Conservation (phyloP, 2,888 invertebrate species). For the Acrocera orbiculus region DNA sequence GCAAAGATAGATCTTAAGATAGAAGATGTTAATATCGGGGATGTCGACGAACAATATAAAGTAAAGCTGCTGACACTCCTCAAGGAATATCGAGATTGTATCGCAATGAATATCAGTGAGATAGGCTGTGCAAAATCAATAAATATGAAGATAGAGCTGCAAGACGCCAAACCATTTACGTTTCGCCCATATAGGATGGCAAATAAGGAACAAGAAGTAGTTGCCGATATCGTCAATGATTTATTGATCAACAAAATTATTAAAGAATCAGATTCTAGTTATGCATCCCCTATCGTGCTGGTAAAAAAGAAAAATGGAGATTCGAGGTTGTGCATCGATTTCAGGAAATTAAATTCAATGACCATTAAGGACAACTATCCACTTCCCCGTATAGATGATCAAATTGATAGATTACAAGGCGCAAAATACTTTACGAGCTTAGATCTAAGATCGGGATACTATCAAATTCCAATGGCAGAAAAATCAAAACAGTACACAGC, state of each 20-base stretch:
- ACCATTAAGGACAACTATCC: conserved; percentile 9
- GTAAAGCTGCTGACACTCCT: too few relatives aligned
- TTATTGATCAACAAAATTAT: conserved; percentile 12
- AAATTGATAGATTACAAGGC: not conserved
- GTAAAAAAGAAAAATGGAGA: conserved; percentile 16
- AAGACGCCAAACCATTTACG: conserved; percentile 12
- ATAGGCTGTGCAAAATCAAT: conserved; percentile 4
- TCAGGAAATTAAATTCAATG: conserved; percentile 16
- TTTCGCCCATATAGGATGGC: conserved; percentile 17
- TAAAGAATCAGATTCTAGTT: conserved; percentile 16
- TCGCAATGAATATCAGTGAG: too few relatives aligned
- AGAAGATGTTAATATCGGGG: too few relatives aligned
- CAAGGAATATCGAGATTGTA: too few relatives aligned
- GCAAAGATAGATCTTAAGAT: too few relatives aligned
- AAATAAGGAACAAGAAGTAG: conserved; percentile 6
- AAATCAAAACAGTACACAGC: not conserved
- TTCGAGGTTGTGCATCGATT: conserved; percentile 17
- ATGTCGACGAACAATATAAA: too few relatives aligned
- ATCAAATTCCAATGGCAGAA: conserved; percentile 1
- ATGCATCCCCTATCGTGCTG: conserved; percentile 10
- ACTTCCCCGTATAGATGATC: not conserved
- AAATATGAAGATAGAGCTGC: conserved; percentile 11
- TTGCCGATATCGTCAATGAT: conserved; percentile 8
- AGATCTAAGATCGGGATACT: conserved; percentile 15
- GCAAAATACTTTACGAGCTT: conserved; percentile 15